phyloP scores from a whole-genome alignment of 2,888 invertebrate genomes.

The Schrankia costaestrigalis region DNA sequence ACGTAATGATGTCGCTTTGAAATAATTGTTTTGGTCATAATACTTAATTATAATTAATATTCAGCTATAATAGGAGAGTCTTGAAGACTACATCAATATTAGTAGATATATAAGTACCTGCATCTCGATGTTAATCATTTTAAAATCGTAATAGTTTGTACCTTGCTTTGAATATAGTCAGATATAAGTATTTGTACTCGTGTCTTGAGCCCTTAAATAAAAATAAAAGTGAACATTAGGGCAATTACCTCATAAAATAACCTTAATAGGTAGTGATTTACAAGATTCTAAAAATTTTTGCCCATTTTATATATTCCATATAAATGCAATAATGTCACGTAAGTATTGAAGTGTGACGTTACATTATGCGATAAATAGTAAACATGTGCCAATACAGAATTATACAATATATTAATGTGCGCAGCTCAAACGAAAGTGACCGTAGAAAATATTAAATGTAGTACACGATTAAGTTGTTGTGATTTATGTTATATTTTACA shows the following conservation, averaged over 20 bases:
- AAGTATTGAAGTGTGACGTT: conserved; percentile 15
- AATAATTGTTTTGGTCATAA: no score
- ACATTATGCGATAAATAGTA: conserved; percentile 18
- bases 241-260: conserved; percentile 12
- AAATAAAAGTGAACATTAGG: conserved; percentile 13
- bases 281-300: conserved; percentile 32
- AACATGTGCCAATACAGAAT: conserved; percentile 21
- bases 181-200: conserved; percentile 13
- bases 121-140: conserved; percentile 33
- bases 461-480: no score
- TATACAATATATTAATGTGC: conserved; percentile 10
- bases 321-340: conserved; percentile 16
- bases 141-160: conserved; percentile 21
- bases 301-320: conserved; percentile 26
- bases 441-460: conserved; percentile 13
- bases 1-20: no score
- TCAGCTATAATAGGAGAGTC: conserved; percentile 39
- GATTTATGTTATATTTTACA: conserved; percentile 1
- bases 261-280: conserved; percentile 28
- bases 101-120: conserved; percentile 22
- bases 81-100: conserved; percentile 35
- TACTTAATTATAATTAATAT: no score
- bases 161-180: conserved; percentile 16
- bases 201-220: conserved; percentile 11
- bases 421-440: conserved; percentile 23